A percentile compares a stretch with the other conserved stretches of the same genome.
Conservation (phyloP, 2,888 invertebrate genomes). For the Metallyticus violacea region DNA sequence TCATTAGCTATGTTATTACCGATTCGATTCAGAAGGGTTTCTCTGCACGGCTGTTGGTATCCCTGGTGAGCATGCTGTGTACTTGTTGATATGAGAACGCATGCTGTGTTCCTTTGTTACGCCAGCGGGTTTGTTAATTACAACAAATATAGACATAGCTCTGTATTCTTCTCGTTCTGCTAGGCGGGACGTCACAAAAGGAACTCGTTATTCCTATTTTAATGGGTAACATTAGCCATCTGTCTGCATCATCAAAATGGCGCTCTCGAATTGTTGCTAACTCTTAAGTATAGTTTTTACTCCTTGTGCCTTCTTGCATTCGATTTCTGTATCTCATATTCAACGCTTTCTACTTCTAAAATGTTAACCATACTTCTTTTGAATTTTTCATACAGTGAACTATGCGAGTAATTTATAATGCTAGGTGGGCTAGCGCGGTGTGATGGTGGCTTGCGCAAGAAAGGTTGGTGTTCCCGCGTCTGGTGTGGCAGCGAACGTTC, state of each 20-base stretch:
- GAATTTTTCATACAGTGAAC: no score
- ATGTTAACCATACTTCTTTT: no score
- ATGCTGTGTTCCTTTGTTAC: neutral
- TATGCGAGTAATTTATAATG: no score
- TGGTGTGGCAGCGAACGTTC: no score
- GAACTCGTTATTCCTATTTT: neutral
- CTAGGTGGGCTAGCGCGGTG: no score
- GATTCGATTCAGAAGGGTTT: neutral
- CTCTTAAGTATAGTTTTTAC: neutral
- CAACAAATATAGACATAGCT: constrained; percentile 18
- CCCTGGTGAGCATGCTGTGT: neutral
- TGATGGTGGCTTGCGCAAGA: no score
- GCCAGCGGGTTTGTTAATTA: constrained; percentile 5
- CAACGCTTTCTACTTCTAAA: no score
- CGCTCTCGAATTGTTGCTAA: no score
- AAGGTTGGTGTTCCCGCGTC: no score
- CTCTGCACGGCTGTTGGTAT: neutral
- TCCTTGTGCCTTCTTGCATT: neutral
- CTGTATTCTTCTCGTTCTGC: neutral
- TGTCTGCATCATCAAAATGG: neutral
- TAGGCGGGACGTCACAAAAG: neutral
- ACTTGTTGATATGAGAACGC: neutral
- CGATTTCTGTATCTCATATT: no score
- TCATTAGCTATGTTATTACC: constrained; percentile 16
- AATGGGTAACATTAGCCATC: neutral